Evolutionary conservation across 1,140 invertebrate genomes (phyloP).

Genomic region (Eumeta japonica): DNA sequence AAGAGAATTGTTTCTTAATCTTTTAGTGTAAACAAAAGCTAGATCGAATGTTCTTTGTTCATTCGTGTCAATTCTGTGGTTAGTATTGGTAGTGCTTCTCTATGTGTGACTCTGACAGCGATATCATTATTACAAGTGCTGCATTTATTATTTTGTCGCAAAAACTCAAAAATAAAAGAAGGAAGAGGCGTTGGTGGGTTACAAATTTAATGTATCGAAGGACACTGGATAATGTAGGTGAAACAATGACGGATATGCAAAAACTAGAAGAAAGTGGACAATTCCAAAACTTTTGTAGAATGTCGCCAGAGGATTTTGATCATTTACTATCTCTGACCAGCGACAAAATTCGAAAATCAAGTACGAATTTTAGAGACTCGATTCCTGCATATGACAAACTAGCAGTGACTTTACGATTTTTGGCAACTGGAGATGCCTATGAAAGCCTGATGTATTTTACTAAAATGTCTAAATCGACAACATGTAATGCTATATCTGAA

Average conservation of each 20-base stretch:
- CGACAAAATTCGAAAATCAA: slow-evolving; percentile 10
- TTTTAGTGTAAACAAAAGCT: no score
- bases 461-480: slow-evolving; percentile 12
- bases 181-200: slow-evolving; percentile 11
- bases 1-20: no score
- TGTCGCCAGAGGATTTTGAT: slow-evolving; percentile 14
- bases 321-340: slow-evolving; percentile 16
- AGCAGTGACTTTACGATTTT: no score
- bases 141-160: no score
- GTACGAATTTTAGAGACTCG: slow-evolving; percentile 15
- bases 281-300: slow-evolving; percentile 8
- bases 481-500: slow-evolving; percentile 11
- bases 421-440: slow-evolving; percentile 10
- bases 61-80: no score
- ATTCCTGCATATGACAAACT: slow-evolving; percentile 14
- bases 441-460: slow-evolving; percentile 13
- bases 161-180: slow-evolving; percentile 11
- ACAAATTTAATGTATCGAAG: no score
- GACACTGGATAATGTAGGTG: slow-evolving; percentile 11
- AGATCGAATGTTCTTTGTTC: slow-evolving; percentile 11
- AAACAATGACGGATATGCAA: slow-evolving; percentile 8
- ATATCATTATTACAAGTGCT: slow-evolving; percentile 12
- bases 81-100: slow-evolving; percentile 13
- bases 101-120: slow-evolving; percentile 15
- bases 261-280: slow-evolving; percentile 9